These are phyloP conservation scores for Drosophila mettleri DNA, from an alignment of 2,888 invertebrate species.

Conservation along the genomic window DNA sequence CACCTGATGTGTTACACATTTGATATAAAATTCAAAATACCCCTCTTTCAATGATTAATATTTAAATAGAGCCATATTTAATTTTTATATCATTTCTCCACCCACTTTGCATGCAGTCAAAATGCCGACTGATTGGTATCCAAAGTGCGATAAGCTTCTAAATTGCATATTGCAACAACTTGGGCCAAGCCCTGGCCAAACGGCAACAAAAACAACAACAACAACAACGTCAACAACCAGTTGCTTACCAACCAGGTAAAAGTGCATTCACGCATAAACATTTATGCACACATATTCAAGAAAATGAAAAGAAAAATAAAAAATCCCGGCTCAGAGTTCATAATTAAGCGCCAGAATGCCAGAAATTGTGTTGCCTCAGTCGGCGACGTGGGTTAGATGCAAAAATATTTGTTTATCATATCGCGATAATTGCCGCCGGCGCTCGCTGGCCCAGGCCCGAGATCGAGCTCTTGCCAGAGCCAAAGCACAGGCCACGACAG, in stretches of 20 bases:
- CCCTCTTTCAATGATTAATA: slow-evolving; percentile 33
- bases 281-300: slow-evolving; percentile 47
- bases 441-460: slow-evolving; percentile 50
- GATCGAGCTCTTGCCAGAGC: slow-evolving; percentile 20
- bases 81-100: slow-evolving; percentile 72
- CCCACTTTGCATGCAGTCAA: slow-evolving; percentile 61
- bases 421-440: slow-evolving; percentile 79
- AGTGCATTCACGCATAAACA: slow-evolving; percentile 70
- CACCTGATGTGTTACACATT: background rate
- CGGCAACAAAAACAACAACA: slow-evolving; percentile 6
- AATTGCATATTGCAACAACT: slow-evolving; percentile 74
- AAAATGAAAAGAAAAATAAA: slow-evolving; percentile 20
- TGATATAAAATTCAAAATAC: background rate
- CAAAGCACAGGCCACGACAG: slow-evolving; percentile 20
- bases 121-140: slow-evolving; percentile 71
- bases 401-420: slow-evolving; percentile 81
- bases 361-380: slow-evolving; percentile 57
- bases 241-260: slow-evolving; percentile 49
- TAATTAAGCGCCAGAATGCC: slow-evolving; percentile 78
- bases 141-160: slow-evolving; percentile 69
- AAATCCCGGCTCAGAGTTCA: slow-evolving; percentile 61
- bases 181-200: slow-evolving; percentile 57
- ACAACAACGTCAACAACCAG: slow-evolving; percentile 5
- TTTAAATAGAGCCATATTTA: slow-evolving; percentile 77
- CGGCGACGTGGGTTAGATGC: slow-evolving; percentile 70